These are phyloP conservation scores for Geotrypetes seraphini DNA, from an alignment of 2,797 vertebrate genomes.

Conservation along the genomic window DNA sequence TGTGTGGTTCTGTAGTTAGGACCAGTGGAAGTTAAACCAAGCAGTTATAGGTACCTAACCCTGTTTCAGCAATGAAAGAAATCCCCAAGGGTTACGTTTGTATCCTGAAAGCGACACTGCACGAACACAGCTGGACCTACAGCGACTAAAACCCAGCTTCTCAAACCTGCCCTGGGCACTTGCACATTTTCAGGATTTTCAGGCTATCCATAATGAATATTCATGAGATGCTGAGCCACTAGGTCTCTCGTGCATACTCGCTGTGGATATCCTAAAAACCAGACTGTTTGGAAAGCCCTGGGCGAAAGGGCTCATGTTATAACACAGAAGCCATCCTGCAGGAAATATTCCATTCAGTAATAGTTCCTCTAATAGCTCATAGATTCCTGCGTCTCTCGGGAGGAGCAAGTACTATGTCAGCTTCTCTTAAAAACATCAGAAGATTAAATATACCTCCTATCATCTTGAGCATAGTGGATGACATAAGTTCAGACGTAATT, in stretches of 20 bases:
- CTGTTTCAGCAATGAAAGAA: fast-evolving
- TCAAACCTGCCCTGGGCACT: too few relatives aligned
- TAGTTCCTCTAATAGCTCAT: background rate
- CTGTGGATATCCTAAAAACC: too few relatives aligned
- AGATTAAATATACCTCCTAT: conserved; percentile 37
- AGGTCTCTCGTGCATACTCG: too few relatives aligned
- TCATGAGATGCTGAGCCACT: too few relatives aligned
- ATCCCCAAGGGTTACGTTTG: background rate
- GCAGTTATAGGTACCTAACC: background rate
- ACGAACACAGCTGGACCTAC: too few relatives aligned
- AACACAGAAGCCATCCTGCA: background rate
- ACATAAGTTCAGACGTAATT: conserved; percentile 20
- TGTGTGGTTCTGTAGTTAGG: too few relatives aligned
- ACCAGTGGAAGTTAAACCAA: too few relatives aligned
- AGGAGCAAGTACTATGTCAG: background rate
- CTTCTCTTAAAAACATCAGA: conserved; percentile 4
- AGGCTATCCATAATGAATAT: too few relatives aligned
- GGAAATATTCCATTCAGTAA: background rate
- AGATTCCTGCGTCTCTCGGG: background rate
- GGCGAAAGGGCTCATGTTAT: conserved; percentile 1
- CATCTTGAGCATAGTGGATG: conserved; percentile 23
- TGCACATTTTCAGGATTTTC: too few relatives aligned
- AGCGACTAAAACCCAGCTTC: too few relatives aligned
- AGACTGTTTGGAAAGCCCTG: too few relatives aligned
- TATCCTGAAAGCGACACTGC: background rate